These are phyloP conservation scores for Apaloderma vittatum DNA, from an alignment of 2,113 vertebrate genomes.

Conservation along the genomic window DNA sequence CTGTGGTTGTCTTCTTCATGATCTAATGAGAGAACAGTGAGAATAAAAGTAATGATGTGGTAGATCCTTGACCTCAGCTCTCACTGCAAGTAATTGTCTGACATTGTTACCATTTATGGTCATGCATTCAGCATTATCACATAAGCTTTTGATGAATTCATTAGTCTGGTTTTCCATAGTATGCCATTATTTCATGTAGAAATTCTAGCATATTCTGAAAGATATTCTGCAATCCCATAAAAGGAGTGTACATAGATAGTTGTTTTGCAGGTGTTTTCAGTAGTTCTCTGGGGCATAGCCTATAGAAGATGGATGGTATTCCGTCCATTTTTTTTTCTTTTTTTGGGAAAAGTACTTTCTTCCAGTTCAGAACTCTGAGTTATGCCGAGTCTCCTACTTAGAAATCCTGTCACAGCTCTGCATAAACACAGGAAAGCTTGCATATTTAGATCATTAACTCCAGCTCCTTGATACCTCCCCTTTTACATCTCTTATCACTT, in stretches of 20 bases:
- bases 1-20: background rate
- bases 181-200: background rate
- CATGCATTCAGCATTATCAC: background rate
- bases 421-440: background rate
- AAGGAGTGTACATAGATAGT: background rate
- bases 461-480: background rate
- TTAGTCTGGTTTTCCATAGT: background rate
- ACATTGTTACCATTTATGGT: background rate
- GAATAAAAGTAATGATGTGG: background rate
- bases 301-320: background rate
- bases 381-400: background rate
- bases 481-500: background rate
- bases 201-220: background rate
- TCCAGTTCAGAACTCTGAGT: background rate
- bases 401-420: background rate
- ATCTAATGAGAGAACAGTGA: background rate
- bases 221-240: background rate
- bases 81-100: background rate
- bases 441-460: background rate
- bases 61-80: constrained; percentile 14
- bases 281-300: background rate
- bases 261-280: background rate
- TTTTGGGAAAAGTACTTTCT: background rate
- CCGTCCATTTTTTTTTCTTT: rapidly evolving
- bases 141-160: background rate